Evolutionary conservation across 2,888 invertebrate genomes (phyloP).

Genomic region (Hirudinaria manillensis): DNA sequence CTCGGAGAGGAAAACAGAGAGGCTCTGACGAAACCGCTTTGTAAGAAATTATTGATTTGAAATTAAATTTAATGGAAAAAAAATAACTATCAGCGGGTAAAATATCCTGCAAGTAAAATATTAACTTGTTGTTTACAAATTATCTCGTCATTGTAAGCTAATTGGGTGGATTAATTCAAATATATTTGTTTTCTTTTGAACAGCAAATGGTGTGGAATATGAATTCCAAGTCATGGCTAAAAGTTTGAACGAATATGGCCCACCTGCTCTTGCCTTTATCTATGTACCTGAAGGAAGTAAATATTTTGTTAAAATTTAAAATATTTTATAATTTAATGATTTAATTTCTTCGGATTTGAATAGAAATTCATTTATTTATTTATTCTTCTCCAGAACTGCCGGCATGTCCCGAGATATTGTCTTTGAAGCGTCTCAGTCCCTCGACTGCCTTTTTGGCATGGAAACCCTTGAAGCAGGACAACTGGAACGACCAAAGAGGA

Average conservation of each 20-base stretch:
- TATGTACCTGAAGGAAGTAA: conserved; percentile 84
- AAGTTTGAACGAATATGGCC: conserved; percentile 88
- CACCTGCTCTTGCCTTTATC: conserved; percentile 83
- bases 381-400: background rate
- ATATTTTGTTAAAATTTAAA: conserved; percentile 11
- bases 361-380: too few species aligned
- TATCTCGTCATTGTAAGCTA: too few species aligned
- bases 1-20: background rate
- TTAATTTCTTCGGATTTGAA: too few species aligned
- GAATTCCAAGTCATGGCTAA: conserved; percentile 90
- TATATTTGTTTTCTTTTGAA: background rate
- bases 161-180: background rate
- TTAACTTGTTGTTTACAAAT: background rate
- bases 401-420: background rate
- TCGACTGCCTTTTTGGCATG: background rate
- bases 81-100: too few species aligned
- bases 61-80: background rate
- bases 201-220: conserved; percentile 62
- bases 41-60: conserved; percentile 14
- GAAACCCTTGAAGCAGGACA: background rate
- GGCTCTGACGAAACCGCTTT: background rate
- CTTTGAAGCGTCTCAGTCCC: background rate
- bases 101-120: too few species aligned
- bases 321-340: too few species aligned
- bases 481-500: background rate